Evolutionary conservation across 2,113 vertebrate species (phyloP).

Genomic region (Anguilla japonica): DNA sequence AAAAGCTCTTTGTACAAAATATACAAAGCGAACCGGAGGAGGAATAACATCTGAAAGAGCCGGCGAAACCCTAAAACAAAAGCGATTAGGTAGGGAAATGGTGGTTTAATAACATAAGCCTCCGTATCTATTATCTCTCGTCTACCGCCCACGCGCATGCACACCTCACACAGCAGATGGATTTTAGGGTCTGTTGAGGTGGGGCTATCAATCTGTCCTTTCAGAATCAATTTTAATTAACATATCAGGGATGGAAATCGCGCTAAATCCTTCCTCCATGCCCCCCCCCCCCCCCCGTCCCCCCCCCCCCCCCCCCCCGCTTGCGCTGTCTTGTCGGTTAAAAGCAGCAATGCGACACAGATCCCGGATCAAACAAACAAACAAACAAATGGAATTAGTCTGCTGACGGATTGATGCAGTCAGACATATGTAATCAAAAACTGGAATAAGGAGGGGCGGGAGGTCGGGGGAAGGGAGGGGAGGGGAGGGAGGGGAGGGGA

Average conservation of each 20-base stretch:
- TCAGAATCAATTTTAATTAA: slow-evolving; percentile 71
- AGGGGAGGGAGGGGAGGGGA: no score
- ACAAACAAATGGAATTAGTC: background rate
- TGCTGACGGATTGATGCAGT: background rate
- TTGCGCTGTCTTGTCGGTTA: background rate
- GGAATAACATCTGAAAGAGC: slow-evolving; percentile 53
- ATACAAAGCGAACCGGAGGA: slow-evolving; percentile 45
- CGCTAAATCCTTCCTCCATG: slow-evolving; percentile 56
- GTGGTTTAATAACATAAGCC: slow-evolving; percentile 56
- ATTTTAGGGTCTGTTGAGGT: slow-evolving; percentile 63
- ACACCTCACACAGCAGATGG: slow-evolving; percentile 66
- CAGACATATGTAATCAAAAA: background rate
- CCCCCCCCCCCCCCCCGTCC: no score
- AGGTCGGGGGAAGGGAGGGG: no score
- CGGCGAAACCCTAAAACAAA: slow-evolving; percentile 53
- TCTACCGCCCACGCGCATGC: slow-evolving; percentile 45
- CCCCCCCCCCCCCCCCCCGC: no score
- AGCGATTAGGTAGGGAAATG: slow-evolving; percentile 60
- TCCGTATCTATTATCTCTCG: slow-evolving; percentile 51
- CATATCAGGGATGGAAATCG: slow-evolving; percentile 65
- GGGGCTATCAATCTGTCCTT: slow-evolving; percentile 56
- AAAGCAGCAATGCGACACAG: background rate
- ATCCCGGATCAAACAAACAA: background rate
- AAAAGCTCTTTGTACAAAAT: slow-evolving; percentile 38
- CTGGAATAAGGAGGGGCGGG: background rate